Percentiles rank a stretch among this genome's conserved stretches.
Evolutionary conservation across 2,888 invertebrate genomes (phyloP).

Genomic region (Doris montereyensis): DNA sequence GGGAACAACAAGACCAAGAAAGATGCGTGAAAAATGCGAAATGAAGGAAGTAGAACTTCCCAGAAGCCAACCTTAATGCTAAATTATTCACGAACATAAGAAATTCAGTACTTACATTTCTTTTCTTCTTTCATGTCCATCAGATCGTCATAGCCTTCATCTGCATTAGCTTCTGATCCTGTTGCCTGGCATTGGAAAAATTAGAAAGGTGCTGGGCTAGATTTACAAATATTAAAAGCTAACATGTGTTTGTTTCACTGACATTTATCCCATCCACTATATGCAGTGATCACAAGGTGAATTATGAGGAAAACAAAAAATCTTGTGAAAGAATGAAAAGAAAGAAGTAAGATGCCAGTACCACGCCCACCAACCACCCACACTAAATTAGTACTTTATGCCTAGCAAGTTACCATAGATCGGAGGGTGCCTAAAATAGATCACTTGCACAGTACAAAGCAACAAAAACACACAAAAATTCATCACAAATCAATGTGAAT

Average conservation of each 20-base stretch:
- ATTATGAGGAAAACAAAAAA: neutral
- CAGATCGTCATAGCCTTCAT: slow-evolving; percentile 77
- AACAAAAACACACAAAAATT: too few species aligned
- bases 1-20: neutral
- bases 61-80: neutral
- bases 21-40: neutral
- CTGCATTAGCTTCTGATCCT: slow-evolving; percentile 57
- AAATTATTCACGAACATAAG: neutral
- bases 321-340: neutral
- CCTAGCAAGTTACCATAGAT: too few species aligned
- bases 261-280: too few species aligned
- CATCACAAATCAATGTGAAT: too few species aligned
- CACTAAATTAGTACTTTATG: too few species aligned
- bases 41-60: neutral
- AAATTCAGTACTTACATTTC: neutral
- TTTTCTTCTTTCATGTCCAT: slow-evolving; percentile 86
- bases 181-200: slow-evolving; percentile 47
- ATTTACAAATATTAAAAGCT: neutral
- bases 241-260: too few species aligned
- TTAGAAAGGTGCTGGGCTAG: neutral
- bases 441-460: too few species aligned
- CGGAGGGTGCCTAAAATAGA: too few species aligned
- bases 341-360: too few species aligned
- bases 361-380: too few species aligned
- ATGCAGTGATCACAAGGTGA: too few species aligned